Evolutionary conservation across 2,888 invertebrate genomes (phyloP).

Genomic region (Deilephila elpenor): DNA sequence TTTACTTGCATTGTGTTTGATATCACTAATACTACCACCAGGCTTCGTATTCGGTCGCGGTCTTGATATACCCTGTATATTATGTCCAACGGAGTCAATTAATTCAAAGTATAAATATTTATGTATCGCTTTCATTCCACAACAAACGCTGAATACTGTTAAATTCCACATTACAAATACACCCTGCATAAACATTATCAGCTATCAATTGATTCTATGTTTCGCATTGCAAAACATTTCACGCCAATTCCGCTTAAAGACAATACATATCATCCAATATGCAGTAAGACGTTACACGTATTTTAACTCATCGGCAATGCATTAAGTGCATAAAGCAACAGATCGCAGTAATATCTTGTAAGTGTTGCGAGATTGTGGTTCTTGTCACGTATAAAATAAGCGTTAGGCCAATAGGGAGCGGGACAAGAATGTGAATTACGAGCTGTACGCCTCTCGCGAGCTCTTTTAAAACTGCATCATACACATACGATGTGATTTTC

Average conservation of each 20-base stretch:
- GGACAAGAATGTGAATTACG: conserved; percentile 74
- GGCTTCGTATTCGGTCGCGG: no score
- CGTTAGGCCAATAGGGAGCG: conserved; percentile 68
- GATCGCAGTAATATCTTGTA: conserved; percentile 17
- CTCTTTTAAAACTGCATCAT: conserved; percentile 27
- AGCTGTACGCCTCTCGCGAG: conserved; percentile 51
- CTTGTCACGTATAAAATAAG: conserved; percentile 77
- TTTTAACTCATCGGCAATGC: conserved; percentile 15
- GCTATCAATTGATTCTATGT: background rate
- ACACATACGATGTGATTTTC: conserved; percentile 32
- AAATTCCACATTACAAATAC: no score
- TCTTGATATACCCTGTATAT: no score
- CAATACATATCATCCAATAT: background rate
- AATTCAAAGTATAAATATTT: no score
- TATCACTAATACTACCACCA: no score
- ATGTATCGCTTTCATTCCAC: no score
- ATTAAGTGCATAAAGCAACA: conserved; percentile 20
- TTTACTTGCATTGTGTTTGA: no score
- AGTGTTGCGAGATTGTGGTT: conserved; percentile 63
- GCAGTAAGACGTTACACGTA: conserved; percentile 10
- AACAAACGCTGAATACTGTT: no score
- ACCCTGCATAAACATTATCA: no score
- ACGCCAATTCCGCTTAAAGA: background rate
- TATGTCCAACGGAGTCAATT: no score
- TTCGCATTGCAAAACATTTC: background rate